phyloP scores from a whole-genome alignment of 2,797 vertebrate genomes.

The Poliocrania exsul region DNA sequence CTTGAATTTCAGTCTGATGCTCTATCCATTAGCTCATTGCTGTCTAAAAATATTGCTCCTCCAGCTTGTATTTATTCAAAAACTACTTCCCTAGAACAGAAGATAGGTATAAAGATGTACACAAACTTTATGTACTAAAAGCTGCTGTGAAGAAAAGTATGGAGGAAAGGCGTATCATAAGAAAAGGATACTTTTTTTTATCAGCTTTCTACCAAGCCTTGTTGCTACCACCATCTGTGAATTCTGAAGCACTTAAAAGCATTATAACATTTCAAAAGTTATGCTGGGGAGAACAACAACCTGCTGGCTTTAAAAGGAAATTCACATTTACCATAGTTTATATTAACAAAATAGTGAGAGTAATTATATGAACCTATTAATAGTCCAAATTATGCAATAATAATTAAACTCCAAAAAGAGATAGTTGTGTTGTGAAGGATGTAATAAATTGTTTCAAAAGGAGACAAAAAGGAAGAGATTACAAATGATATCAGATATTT shows the following conservation, averaged over 20 bases:
- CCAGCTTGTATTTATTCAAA: neutral
- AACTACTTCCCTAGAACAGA: neutral
- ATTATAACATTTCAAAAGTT: neutral
- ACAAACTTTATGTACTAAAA: neutral
- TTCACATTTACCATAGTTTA: neutral
- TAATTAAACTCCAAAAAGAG: neutral
- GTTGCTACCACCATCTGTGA: neutral
- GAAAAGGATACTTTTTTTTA: neutral
- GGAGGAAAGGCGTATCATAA: neutral
- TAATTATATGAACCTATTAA: neutral
- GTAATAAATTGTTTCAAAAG: neutral
- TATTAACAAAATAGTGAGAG: neutral
- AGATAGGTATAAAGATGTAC: neutral
- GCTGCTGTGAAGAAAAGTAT: neutral
- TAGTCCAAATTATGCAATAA: neutral
- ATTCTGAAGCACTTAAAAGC: neutral
- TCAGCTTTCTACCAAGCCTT: neutral
- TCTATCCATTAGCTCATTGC: neutral
- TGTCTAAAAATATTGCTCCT: neutral
- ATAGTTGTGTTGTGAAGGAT: neutral
- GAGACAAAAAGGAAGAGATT: neutral
- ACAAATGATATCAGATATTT: neutral
- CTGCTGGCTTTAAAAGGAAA: neutral
- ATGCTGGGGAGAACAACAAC: neutral
- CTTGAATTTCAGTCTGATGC: neutral